Evolutionary conservation across 1,140 invertebrate genomes (phyloP).

Genomic region (Solenopsis invicta): DNA sequence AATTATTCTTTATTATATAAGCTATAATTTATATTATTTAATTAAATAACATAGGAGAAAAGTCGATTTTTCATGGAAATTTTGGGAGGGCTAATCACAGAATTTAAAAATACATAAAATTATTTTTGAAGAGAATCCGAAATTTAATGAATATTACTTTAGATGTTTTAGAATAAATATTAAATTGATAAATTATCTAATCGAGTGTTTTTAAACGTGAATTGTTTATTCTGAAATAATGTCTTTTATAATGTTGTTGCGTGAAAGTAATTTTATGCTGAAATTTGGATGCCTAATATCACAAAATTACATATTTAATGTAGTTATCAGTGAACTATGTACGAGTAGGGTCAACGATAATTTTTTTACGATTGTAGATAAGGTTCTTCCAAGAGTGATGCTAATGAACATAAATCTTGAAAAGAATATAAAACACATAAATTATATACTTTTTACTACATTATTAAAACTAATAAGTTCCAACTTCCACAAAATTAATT

Average conservation of each 20-base stretch:
- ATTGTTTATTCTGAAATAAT: background rate
- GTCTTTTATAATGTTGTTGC: background rate
- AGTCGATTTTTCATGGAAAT: background rate
- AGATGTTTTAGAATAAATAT: background rate
- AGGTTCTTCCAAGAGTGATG: background rate
- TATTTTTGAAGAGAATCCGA: background rate
- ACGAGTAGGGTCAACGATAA: conserved; percentile 32
- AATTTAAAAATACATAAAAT: background rate
- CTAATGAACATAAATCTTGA: background rate
- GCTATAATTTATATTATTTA: background rate
- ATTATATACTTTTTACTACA: background rate
- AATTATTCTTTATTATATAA: background rate
- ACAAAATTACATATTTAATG: background rate
- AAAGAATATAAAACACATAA: background rate
- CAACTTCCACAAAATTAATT: background rate
- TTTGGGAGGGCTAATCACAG: background rate
- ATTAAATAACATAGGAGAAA: background rate
- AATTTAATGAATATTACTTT: background rate
- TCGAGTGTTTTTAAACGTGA: conserved; percentile 1
- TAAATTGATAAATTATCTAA: background rate
- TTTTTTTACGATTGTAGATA: conserved; percentile 24
- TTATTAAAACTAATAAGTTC: background rate
- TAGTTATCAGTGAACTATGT: background rate
- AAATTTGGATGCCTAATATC: background rate
- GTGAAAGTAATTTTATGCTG: background rate